Evolutionary conservation across 1,140 invertebrate species (phyloP), one percentile per base, ranked within the genome.

Genomic region (Drosophila persimilis): DNA sequence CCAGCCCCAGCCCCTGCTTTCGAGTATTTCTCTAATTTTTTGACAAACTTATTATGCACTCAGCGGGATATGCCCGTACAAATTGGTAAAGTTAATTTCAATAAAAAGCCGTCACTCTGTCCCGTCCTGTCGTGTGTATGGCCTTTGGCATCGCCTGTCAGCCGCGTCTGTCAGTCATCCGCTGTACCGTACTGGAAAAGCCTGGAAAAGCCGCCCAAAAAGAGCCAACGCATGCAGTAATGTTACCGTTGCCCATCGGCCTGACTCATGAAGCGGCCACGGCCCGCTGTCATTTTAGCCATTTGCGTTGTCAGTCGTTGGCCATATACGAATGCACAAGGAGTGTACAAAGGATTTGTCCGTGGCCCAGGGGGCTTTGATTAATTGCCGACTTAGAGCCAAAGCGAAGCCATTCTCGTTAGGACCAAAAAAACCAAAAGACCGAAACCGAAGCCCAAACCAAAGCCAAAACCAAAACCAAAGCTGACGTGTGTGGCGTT

Each of bases 381-480:
- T 88, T 88, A 88, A 88, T 88, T 88, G 83, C 83, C 84, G 83
- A 86, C 83, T 88, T 79, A 77, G 83, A 83, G 78, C 56, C 63
- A 61, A 52, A n/a, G 7, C 35, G 26, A 26, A 54, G 51, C 70
- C 54, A 85, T 85, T 81, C 80, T 84, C 63, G 81, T 85, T 85
- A 86, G 80, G 76, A 73, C 50, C 3, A 53, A 67, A 29, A 48
- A 64, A 20, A 22, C 17, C 22, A 8, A 31, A 24, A 20, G 29
- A 11, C 39, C 15, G 17, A 35, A 26, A 17, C 17, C 0, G 17
- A 17, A 62, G 13, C 50, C 22, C 24, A 50, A 17, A 20, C 20
- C 20, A 63, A 66, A 64, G 15, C 39, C 26, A 50, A 29, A 43
- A 24, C 35, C 59, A 58, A 80, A 26, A 44, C 54, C 54, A 69